Conservation (phyloP, 2,797 vertebrate genomes). For the Peromyscus attwateri region DNA sequence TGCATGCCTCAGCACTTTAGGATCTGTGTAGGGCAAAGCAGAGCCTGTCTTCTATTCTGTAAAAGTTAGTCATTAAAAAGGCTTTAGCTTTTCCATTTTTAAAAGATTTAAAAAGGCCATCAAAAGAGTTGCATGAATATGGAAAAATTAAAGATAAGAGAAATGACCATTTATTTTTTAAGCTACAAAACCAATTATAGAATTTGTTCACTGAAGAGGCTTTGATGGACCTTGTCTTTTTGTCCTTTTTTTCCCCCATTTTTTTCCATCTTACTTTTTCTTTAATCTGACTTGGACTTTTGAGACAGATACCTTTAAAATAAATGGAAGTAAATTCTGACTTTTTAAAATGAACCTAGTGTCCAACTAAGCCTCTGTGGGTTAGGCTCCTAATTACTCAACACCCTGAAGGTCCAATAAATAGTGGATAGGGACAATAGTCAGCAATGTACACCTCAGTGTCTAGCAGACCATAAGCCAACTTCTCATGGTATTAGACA, state of each 20-base stretch:
- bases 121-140: constrained; percentile 6
- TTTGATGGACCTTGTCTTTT: background rate
- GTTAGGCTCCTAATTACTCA: background rate
- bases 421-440: background rate
- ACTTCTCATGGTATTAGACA: constrained; percentile 3
- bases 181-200: constrained; percentile 55
- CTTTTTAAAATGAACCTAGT: constrained; percentile 13
- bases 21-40: background rate
- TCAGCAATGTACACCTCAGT: background rate
- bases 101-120: background rate
- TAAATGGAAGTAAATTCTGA: constrained; percentile 58
- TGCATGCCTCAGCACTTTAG: background rate
- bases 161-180: constrained; percentile 63
- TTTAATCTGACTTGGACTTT: constrained; percentile 41
- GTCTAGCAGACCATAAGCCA: background rate
- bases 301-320: constrained; percentile 44
- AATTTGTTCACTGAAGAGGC: constrained; percentile 3
- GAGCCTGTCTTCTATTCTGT: constrained; percentile 17
- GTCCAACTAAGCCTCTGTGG: background rate
- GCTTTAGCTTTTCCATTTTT: constrained; percentile 28
- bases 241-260: background rate
- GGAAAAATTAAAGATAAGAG: constrained; percentile 47
- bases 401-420: constrained; percentile 19
- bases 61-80: constrained; percentile 36
- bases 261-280: background rate